Percentiles rank a stretch among this genome's conserved stretches.
Conservation (phyloP, 2,797 vertebrate species). For the Mormyrus proboscirostris region DNA sequence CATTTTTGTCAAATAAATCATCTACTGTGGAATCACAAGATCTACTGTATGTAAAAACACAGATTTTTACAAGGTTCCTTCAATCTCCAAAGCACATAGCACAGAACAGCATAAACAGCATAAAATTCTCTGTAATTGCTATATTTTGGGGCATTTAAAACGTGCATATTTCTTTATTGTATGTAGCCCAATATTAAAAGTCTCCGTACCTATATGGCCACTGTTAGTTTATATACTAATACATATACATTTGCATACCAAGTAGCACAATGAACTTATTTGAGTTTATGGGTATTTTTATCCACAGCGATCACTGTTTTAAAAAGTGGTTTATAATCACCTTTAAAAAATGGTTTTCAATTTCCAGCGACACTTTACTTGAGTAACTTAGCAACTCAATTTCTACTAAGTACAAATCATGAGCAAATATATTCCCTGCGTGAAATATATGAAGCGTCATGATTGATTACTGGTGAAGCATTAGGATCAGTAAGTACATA, state of each 20-base stretch:
- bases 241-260: background rate
- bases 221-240: background rate
- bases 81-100: background rate
- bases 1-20: background rate
- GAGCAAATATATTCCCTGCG: background rate
- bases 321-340: background rate
- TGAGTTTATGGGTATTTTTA: background rate
- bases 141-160: background rate
- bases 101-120: too few relatives aligned
- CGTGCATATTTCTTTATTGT: background rate
- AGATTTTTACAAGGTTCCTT: background rate
- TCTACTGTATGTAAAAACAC: background rate
- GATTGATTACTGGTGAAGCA: background rate
- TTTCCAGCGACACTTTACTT: background rate
- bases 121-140: background rate
- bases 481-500: background rate
- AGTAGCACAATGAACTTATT: background rate
- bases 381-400: background rate
- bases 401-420: background rate
- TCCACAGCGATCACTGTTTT: background rate
- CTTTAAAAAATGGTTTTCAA: background rate
- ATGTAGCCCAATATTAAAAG: background rate
- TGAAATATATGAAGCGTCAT: background rate
- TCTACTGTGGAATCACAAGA: background rate
- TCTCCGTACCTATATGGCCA: background rate